phyloP scores from a whole-genome alignment of 2,888 invertebrate species.

The Phyto melanocephala region DNA sequence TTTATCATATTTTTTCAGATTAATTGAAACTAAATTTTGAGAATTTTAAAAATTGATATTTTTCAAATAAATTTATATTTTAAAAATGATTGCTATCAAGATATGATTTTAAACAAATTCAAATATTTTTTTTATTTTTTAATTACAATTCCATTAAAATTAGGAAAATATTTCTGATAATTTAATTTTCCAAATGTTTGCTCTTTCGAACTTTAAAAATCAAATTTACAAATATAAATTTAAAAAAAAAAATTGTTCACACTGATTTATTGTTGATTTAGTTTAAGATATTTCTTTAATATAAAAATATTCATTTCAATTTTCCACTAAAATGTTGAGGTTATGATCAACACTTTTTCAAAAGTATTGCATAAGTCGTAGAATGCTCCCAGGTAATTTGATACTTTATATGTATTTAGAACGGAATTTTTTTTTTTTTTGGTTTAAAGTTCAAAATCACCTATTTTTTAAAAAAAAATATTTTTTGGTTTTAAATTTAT shows the following conservation, averaged over 20 bases:
- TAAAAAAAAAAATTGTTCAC: no score
- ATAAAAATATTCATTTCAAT: neutral
- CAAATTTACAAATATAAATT: neutral
- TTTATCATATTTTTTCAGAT: no score
- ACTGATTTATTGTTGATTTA: neutral
- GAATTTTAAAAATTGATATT: no score
- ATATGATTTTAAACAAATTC: no score
- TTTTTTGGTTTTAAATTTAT: neutral
- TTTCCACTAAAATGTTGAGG: neutral
- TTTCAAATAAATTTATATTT: no score
- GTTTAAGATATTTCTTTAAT: neutral
- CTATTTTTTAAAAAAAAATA: neutral
- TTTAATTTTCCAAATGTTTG: neutral
- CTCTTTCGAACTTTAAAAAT: neutral
- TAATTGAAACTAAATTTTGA: no score
- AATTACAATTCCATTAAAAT: no score
- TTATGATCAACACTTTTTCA: slow-evolving; percentile 11
- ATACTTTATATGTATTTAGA: neutral
- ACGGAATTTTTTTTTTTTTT: neutral
- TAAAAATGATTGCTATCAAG: no score
- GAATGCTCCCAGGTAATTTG: slow-evolving; percentile 1
- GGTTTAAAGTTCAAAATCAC: neutral
- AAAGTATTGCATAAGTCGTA: slow-evolving; percentile 28
- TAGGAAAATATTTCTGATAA: neutral
- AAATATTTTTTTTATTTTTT: no score